Conservation (phyloP, 2,797 vertebrate species). For the Cryptoblepharus egeriae region DNA sequence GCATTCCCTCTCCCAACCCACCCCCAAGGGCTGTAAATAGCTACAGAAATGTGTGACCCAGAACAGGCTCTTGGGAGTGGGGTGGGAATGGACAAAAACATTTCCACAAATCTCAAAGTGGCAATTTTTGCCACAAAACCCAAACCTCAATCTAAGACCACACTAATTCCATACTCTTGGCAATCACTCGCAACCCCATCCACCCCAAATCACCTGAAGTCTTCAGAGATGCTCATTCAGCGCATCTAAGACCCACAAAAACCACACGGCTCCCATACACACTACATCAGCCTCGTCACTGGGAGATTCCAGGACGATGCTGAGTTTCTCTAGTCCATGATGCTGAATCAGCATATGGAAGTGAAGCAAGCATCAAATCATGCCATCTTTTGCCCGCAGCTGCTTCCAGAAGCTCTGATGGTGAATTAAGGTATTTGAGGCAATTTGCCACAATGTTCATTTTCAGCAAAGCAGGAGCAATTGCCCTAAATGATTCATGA, state of each 20-base stretch:
- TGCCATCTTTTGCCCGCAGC: background rate
- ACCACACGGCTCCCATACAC: background rate
- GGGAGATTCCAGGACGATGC: no score
- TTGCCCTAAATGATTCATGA: constrained; percentile 2
- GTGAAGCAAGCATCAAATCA: background rate
- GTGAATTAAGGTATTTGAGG: background rate
- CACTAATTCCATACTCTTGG: no score
- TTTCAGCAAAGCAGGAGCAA: background rate
- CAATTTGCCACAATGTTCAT: constrained; percentile 3
- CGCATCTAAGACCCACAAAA: no score
- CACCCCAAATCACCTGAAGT: no score
- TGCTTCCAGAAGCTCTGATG: background rate
- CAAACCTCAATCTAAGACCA: background rate
- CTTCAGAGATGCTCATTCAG: no score
- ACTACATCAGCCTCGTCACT: background rate
- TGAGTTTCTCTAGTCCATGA: background rate
- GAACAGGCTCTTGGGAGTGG: no score
- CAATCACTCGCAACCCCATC: no score
- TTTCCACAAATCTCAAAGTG: background rate
- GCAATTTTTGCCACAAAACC: background rate
- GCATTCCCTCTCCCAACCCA: background rate
- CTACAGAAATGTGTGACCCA: background rate
- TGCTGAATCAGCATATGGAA: background rate
- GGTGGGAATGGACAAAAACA: no score
- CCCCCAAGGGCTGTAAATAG: no score